Conservation (phyloP, 2,113 vertebrate genomes). For the Eudyptes chrysolophus region DNA sequence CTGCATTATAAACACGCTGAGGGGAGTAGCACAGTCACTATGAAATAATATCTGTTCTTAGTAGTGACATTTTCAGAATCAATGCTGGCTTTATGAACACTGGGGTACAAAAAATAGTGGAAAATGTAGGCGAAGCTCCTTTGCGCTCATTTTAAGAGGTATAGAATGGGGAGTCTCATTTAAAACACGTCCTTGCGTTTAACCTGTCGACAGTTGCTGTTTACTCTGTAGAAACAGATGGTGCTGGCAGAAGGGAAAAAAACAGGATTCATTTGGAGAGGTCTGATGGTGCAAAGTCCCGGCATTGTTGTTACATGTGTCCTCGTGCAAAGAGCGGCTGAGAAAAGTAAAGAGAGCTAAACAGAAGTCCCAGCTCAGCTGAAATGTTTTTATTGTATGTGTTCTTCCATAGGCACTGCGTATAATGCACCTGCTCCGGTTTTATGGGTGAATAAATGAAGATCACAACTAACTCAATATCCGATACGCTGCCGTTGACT, state of each 20-base stretch:
- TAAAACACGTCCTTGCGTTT: neutral
- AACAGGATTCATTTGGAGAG: neutral
- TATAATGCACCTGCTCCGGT: neutral
- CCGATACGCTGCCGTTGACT: neutral
- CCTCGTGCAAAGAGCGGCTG: neutral
- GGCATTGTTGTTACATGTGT: neutral
- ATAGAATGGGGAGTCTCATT: neutral
- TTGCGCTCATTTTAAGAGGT: neutral
- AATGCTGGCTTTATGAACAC: neutral
- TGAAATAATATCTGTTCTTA: neutral
- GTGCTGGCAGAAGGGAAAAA: constrained; percentile 37
- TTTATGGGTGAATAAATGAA: neutral
- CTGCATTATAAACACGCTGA: neutral
- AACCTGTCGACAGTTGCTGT: constrained; percentile 8
- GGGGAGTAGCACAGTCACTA: neutral
- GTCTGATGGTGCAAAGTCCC: neutral
- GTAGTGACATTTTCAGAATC: neutral
- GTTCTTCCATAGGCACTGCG: neutral
- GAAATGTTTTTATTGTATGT: neutral
- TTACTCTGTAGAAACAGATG: constrained; percentile 15
- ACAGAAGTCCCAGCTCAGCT: neutral
- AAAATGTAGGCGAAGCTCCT: neutral
- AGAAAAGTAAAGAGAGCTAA: neutral
- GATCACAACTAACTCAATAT: neutral
- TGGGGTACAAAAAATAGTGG: neutral